Evolutionary conservation across 2,113 vertebrate species (phyloP).

Genomic region (Oryzias melastigma): DNA sequence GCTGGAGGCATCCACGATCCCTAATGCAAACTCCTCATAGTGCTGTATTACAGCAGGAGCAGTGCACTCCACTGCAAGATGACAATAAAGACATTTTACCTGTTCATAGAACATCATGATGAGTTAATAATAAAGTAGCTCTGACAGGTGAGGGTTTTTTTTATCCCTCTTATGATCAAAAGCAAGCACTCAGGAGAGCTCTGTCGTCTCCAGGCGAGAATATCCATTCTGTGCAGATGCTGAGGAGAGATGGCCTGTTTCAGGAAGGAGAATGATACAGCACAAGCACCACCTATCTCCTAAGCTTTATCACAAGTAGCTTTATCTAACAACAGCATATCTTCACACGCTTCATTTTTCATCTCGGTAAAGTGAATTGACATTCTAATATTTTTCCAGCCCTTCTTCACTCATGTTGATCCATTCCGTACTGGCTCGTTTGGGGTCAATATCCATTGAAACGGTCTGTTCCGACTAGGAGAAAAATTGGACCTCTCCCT

Average conservation of each 20-base stretch:
- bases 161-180: conserved; percentile 69
- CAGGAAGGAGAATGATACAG: conserved; percentile 51
- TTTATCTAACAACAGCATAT: conserved; percentile 62
- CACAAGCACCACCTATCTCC: conserved; percentile 44
- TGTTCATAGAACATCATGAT: conserved; percentile 72
- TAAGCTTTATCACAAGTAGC: conserved; percentile 31
- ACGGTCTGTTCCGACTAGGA: conserved; percentile 34
- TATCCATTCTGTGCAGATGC: conserved; percentile 71
- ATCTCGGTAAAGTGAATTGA: conserved; percentile 60
- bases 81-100: conserved; percentile 66
- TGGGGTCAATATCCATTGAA: conserved; percentile 62
- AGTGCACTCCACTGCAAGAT: conserved; percentile 51
- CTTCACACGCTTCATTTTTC: conserved; percentile 55
- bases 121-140: conserved; percentile 76
- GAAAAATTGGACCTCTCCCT: conserved; percentile 26
- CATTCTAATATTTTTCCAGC: conserved; percentile 55
- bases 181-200: conserved; percentile 68
- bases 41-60: conserved; percentile 37
- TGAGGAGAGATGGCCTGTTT: conserved; percentile 67
- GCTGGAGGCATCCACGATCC: conserved; percentile 41
- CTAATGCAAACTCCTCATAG: conserved; percentile 45
- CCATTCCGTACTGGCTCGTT: conserved; percentile 37
- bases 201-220: conserved; percentile 70
- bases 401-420: conserved; percentile 49
- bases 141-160: conserved; percentile 69